Evolutionary conservation across 1,140 invertebrate genomes (phyloP).

Genomic region (Proctacanthus coquilletti): DNA sequence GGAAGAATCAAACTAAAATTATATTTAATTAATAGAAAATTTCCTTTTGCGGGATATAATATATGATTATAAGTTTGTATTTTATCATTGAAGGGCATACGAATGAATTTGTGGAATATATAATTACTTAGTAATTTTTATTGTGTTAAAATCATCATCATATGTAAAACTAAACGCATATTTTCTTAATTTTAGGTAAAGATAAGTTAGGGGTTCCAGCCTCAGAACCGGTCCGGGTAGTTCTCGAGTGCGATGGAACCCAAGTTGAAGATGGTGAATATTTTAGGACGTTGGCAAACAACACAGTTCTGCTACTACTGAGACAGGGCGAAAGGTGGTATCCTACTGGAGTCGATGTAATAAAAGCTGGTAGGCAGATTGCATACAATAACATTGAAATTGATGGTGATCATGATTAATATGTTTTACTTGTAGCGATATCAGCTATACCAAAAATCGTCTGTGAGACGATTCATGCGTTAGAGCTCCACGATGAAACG

Average conservation of each 20-base stretch:
- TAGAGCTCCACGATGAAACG: constrained; percentile 86
- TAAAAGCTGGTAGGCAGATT: constrained; percentile 60
- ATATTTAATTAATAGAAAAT: too few species aligned
- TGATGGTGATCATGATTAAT: not conserved
- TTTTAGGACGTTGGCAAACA: constrained; percentile 77
- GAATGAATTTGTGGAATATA: too few species aligned
- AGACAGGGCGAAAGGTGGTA: constrained; percentile 80
- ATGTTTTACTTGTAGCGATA: constrained; percentile 51
- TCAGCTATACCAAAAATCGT: constrained; percentile 91
- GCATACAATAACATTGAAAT: not conserved
- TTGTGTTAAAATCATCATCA: too few species aligned
- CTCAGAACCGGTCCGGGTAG: constrained; percentile 67
- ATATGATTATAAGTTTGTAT: too few species aligned
- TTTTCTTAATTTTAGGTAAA: constrained; percentile 46
- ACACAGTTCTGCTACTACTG: constrained; percentile 77
- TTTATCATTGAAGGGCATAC: too few species aligned
- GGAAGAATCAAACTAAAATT: too few species aligned
- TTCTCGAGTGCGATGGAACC: constrained; percentile 85
- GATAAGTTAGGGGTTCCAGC: constrained; percentile 76
- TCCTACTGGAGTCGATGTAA: constrained; percentile 78
- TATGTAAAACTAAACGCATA: constrained; percentile 1
- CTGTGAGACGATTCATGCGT: constrained; percentile 85
- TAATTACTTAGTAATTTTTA: too few species aligned
- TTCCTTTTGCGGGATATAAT: too few species aligned
- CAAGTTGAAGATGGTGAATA: constrained; percentile 91